These are phyloP conservation scores for Temnothorax longispinosus DNA, from an alignment of 1,140 invertebrate species.

Conservation along the genomic window DNA sequence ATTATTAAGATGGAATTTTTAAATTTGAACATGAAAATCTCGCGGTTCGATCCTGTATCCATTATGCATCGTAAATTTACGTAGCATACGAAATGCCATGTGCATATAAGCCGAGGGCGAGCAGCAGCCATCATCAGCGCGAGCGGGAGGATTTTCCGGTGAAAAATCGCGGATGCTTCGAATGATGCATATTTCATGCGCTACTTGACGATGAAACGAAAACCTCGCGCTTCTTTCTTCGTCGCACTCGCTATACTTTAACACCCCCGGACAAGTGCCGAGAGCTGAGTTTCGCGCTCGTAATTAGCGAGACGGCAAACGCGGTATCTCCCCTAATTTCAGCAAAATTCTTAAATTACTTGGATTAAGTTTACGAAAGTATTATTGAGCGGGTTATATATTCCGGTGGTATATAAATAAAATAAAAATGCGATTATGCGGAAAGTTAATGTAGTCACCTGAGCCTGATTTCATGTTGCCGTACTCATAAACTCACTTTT, in stretches of 20 bases:
- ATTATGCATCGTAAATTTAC: slow-evolving; percentile 47
- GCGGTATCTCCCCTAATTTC: not conserved
- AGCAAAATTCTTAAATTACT: slow-evolving; percentile 51
- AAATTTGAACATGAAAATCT: not conserved
- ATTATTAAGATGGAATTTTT: slow-evolving; percentile 27
- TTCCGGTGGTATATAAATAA: slow-evolving; percentile 24
- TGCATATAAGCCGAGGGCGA: slow-evolving; percentile 47
- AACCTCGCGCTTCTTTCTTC: slow-evolving; percentile 71
- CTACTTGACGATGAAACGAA: slow-evolving; percentile 73
- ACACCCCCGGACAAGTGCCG: slow-evolving; percentile 12
- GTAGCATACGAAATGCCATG: slow-evolving; percentile 39
- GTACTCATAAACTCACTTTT: not conserved
- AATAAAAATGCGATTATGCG: slow-evolving; percentile 31
- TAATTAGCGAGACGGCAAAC: slow-evolving; percentile 24
- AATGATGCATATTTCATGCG: slow-evolving; percentile 79
- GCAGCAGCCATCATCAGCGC: slow-evolving; percentile 68
- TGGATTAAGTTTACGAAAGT: slow-evolving; percentile 45
- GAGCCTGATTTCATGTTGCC: slow-evolving; percentile 20
- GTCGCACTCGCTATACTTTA: slow-evolving; percentile 9
- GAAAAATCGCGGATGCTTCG: slow-evolving; percentile 76
- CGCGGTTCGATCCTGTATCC: not conserved
- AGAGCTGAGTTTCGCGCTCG: not conserved
- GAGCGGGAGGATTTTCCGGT: slow-evolving; percentile 32
- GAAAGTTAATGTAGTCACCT: not conserved
- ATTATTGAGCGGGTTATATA: slow-evolving; percentile 14